These are phyloP conservation scores for Neomorphus geoffroyi DNA, from an alignment of 2,797 vertebrate species.

Conservation along the genomic window DNA sequence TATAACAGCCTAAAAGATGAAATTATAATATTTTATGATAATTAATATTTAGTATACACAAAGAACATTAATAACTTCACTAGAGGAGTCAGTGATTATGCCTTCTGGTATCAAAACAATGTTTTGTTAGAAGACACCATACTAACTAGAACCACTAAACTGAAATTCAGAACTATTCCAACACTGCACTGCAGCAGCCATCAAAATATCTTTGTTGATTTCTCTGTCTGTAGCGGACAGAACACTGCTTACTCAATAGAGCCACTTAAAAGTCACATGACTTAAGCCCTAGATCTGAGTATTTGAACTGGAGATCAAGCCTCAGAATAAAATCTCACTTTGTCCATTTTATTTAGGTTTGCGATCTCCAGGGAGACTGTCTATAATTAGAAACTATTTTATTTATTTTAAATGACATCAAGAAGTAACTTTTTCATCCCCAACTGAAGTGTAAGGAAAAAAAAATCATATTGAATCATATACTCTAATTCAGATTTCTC, in stretches of 20 bases:
- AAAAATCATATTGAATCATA: not conserved
- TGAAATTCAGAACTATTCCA: not conserved
- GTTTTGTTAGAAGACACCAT: not conserved
- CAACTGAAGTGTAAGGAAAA: not conserved
- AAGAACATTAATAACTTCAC: not conserved
- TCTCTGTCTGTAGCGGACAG: not conserved
- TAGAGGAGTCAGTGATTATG: not conserved
- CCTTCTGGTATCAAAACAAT: not conserved
- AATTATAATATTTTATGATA: not conserved
- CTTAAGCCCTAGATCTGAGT: not conserved
- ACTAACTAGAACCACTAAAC: not conserved
- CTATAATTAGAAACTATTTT: not conserved
- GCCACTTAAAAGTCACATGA: not conserved
- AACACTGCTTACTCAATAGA: not conserved
- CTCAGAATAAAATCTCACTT: not conserved
- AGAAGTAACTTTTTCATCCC: not conserved
- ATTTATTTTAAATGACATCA: not conserved
- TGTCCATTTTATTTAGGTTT: not conserved
- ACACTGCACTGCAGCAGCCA: not conserved
- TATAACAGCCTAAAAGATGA: conserved; percentile 86
- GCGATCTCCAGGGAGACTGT: not conserved
- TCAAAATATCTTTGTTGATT: not conserved
- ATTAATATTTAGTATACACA: not conserved
- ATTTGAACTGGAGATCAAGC: not conserved
- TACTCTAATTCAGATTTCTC: not conserved